A percentile compares a stretch with the other conserved stretches of the same genome.
phyloP scores from a whole-genome alignment of 2,113 vertebrate species.

The Pedetes capensis region DNA sequence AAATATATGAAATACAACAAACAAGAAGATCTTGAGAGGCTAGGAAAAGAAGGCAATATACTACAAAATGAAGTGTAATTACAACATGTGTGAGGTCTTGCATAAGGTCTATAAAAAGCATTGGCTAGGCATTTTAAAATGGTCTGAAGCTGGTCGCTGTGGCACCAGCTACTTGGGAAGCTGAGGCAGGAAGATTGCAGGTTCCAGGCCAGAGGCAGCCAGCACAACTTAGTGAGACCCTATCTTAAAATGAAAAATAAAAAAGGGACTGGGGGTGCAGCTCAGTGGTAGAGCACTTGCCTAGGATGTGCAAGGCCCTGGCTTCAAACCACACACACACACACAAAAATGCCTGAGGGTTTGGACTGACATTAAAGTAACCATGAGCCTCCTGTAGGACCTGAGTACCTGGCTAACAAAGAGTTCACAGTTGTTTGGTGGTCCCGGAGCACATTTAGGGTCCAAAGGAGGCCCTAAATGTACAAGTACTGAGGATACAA shows the following conservation, averaged over 20 bases:
- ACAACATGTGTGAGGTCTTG: background rate
- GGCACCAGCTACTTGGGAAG: too few species aligned
- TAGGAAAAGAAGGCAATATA: background rate
- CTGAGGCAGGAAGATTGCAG: too few species aligned
- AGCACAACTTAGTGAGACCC: too few species aligned
- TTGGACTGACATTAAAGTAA: background rate
- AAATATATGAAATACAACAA: conserved; percentile 28
- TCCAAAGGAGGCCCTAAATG: background rate
- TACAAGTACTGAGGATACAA: background rate
- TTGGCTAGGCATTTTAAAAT: background rate
- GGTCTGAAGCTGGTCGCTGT: too few species aligned
- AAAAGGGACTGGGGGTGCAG: too few species aligned
- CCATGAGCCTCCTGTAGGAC: background rate
- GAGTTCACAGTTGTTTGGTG: background rate
- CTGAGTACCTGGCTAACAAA: background rate
- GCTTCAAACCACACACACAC: too few species aligned
- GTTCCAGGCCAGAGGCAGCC: too few species aligned
- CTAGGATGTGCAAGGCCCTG: too few species aligned
- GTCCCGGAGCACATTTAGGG: background rate
- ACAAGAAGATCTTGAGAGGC: background rate
- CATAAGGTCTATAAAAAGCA: background rate
- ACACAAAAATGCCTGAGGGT: too few species aligned
- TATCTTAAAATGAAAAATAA: too few species aligned
- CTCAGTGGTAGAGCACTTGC: too few species aligned
- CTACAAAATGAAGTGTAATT: background rate